Percentiles rank a stretch among this genome's conserved stretches.
phyloP scores from a whole-genome alignment of 2,797 vertebrate species.

The Channallabes apus region DNA sequence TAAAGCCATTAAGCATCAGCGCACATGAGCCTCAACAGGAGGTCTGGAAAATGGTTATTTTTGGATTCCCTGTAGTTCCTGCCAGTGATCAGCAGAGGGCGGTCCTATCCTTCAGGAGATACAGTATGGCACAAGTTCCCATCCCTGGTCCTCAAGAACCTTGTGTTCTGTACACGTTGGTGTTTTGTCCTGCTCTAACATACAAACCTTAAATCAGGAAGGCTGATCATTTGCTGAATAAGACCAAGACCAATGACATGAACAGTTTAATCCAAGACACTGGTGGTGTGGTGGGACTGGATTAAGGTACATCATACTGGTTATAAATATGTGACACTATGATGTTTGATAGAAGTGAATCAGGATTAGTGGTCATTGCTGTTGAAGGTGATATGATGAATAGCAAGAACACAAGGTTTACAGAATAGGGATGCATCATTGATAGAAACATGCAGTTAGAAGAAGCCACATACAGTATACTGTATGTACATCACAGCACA shows the following conservation, averaged over 20 bases:
- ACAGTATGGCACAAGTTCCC: not conserved
- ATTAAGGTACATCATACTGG: not conserved
- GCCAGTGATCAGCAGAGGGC: not conserved
- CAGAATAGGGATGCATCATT: not conserved
- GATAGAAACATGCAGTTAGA: not conserved
- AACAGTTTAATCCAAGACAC: not conserved
- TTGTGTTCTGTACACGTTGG: not conserved
- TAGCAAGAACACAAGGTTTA: not conserved
- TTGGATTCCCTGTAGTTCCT: not conserved
- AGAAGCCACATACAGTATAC: too few species aligned
- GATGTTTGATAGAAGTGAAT: not conserved
- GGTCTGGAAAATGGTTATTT: not conserved
- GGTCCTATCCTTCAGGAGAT: not conserved
- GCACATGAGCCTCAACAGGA: not conserved
- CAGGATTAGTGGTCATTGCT: not conserved
- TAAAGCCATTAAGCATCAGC: not conserved
- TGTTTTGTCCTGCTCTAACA: not conserved
- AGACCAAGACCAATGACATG: not conserved
- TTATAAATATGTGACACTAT: not conserved
- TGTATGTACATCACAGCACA: too few species aligned
- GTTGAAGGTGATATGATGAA: not conserved
- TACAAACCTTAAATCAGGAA: not conserved
- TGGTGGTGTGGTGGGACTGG: not conserved
- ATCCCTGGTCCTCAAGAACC: not conserved
- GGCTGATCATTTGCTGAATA: not conserved